phyloP scores from a whole-genome alignment of 2,888 invertebrate genomes.

The Andrena fulva region DNA sequence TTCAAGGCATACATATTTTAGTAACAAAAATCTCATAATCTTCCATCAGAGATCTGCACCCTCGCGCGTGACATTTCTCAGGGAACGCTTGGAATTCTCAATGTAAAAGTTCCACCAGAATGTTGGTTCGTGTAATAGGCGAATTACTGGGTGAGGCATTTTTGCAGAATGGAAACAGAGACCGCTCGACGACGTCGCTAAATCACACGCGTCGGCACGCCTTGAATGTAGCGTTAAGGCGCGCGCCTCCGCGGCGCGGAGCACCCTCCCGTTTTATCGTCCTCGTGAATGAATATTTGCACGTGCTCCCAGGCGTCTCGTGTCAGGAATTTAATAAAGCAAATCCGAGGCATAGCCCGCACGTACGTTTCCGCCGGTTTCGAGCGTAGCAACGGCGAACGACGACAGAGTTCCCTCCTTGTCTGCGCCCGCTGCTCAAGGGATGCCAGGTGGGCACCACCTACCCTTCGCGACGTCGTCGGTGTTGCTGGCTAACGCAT shows the following conservation, averaged over 20 bases:
- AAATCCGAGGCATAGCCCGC: conserved; percentile 62
- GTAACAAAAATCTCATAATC: too few species aligned
- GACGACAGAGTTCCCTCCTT: conserved; percentile 13
- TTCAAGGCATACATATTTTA: too few species aligned
- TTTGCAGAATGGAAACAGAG: not conserved
- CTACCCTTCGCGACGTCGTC: conserved; percentile 35
- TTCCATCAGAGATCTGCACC: too few species aligned
- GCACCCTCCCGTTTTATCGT: conserved; percentile 49
- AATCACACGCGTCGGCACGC: conserved; percentile 59
- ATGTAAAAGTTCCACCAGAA: not conserved
- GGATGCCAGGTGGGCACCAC: conserved; percentile 50
- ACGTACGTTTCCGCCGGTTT: conserved; percentile 59
- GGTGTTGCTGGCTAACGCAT: conserved; percentile 45
- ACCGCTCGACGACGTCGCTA: conserved; percentile 16
- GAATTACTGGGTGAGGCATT: not conserved
- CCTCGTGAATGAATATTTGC: conserved; percentile 79
- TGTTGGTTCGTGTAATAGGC: not conserved
- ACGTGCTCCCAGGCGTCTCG: conserved; percentile 79
- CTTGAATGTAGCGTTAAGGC: conserved; percentile 63
- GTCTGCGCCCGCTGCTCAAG: conserved; percentile 23
- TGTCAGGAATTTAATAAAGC: conserved; percentile 84
- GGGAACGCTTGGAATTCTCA: not conserved
- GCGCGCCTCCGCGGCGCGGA: conserved; percentile 30
- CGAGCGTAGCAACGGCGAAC: conserved; percentile 35
- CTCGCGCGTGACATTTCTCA: not conserved